These are phyloP conservation scores for Rotaria sp. DNA, from an alignment of 2,888 invertebrate genomes.

Conservation along the genomic window DNA sequence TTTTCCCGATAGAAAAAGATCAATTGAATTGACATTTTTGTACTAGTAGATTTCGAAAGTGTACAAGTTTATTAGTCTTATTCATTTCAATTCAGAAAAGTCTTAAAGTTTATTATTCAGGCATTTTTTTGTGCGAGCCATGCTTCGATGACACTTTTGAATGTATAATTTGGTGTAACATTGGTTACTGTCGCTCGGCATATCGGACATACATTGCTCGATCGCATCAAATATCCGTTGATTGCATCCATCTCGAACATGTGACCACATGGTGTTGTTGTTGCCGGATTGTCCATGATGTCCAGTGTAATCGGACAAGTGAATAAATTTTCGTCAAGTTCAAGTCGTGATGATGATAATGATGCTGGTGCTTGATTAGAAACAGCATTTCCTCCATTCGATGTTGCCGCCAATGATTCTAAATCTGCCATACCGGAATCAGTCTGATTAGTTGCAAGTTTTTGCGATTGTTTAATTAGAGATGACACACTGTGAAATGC, in stretches of 20 bases:
- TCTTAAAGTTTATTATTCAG: too few species aligned
- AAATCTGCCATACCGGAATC: background rate
- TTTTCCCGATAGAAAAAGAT: too few species aligned
- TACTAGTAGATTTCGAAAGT: too few species aligned
- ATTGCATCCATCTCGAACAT: background rate
- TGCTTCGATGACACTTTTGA: background rate
- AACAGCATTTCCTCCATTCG: too few species aligned
- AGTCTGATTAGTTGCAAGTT: background rate
- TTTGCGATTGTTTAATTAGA: background rate
- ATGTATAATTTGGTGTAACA: background rate
- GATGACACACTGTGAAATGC: background rate
- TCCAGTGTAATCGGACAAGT: background rate
- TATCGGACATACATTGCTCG: background rate
- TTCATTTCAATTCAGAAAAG: too few species aligned
- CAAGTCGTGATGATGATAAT: too few species aligned
- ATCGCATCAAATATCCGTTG: background rate
- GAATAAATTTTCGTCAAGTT: background rate
- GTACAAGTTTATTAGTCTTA: too few species aligned
- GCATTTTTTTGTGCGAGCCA: background rate
- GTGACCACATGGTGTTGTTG: background rate
- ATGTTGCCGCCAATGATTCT: background rate
- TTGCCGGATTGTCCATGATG: background rate
- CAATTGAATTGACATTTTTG: too few species aligned
- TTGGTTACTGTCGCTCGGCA: background rate
- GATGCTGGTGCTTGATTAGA: too few species aligned